Conservation (phyloP, 2,113 vertebrate species). For the Mustela lutreola region DNA sequence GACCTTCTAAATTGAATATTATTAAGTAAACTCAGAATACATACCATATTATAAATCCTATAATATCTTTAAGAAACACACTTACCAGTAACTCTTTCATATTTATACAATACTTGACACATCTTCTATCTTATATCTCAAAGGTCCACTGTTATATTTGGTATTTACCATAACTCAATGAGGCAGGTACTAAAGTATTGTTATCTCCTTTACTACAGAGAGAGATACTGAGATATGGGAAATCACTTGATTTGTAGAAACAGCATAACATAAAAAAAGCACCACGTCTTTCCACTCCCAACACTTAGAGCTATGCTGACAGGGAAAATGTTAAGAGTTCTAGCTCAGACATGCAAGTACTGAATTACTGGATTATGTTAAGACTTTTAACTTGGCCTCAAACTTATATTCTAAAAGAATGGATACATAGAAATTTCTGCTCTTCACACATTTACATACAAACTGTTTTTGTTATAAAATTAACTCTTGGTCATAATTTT, state of each 20-base stretch:
- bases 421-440: background rate
- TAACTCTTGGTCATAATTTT: conserved; percentile 48
- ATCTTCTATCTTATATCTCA: background rate
- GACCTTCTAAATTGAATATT: background rate
- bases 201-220: background rate
- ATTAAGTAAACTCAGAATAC: background rate
- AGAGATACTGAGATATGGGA: background rate
- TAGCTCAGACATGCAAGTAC: background rate
- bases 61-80: conserved; percentile 26
- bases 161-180: background rate
- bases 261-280: background rate
- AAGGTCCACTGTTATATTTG: no score
- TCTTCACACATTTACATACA: conserved; percentile 17
- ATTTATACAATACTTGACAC: background rate
- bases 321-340: background rate
- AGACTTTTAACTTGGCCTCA: background rate
- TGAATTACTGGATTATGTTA: background rate
- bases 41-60: background rate
- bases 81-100: background rate
- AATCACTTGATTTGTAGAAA: background rate
- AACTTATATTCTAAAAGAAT: background rate
- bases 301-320: background rate
- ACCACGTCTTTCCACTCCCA: background rate
- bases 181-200: background rate
- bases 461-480: conserved; percentile 58